A percentile compares a stretch with the other conserved stretches of the same genome.
Conservation (phyloP, 1,140 invertebrate genomes). For the Lanistes nyassanus region DNA sequence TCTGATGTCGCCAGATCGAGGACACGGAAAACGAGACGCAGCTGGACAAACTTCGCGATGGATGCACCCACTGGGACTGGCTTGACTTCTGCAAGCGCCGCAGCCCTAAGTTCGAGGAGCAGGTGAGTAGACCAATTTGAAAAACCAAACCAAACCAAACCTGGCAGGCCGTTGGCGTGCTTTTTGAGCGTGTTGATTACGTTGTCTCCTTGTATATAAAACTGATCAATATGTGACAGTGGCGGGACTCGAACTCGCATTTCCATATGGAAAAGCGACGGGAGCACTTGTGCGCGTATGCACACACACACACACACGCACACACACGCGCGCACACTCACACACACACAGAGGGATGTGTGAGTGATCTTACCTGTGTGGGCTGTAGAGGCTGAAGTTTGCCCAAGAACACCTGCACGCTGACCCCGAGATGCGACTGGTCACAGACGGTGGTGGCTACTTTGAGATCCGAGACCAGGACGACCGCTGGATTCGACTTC, state of each 20-base stretch:
- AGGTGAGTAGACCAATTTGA: not conserved
- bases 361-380: not conserved
- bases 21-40: conserved; percentile 1
- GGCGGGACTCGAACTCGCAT: not conserved
- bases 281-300: too few species aligned
- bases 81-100: conserved; percentile 13
- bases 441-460: conserved; percentile 87
- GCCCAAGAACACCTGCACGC: conserved; percentile 94
- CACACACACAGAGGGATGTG: not conserved
- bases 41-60: not conserved
- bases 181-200: not conserved
- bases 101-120: not conserved
- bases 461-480: conserved; percentile 86
- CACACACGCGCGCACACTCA: too few species aligned
- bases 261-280: too few species aligned
- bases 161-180: not conserved
- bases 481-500: conserved; percentile 92
- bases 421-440: conserved; percentile 93
- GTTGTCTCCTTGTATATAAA: not conserved
- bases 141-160: not conserved
- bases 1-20: not conserved
- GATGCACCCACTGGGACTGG: not conserved
- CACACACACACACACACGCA: too few species aligned
- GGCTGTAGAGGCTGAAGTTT: conserved; percentile 80
- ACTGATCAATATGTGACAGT: not conserved